These are phyloP conservation scores for Chaetops frenatus DNA, from an alignment of 2,113 vertebrate species.

Conservation along the genomic window DNA sequence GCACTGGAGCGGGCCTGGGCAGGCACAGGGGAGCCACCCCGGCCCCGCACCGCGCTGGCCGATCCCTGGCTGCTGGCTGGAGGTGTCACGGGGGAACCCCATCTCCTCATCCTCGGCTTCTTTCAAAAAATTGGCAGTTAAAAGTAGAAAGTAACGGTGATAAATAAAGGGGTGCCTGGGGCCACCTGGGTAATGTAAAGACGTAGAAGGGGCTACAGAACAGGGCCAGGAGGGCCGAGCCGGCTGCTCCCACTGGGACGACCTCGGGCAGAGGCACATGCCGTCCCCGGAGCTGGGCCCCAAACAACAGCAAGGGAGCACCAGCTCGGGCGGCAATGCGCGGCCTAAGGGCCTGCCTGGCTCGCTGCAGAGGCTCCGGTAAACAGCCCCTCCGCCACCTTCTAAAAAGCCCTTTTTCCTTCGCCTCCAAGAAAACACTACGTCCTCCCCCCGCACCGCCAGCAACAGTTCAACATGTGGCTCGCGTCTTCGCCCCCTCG, in stretches of 20 bases:
- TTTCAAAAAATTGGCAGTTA: not conserved
- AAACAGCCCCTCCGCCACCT: not conserved
- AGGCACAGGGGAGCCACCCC: not conserved
- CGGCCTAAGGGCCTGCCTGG: constrained; percentile 7
- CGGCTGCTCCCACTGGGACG: not conserved
- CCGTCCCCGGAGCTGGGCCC: not conserved
- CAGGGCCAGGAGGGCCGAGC: not conserved
- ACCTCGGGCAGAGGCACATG: not conserved
- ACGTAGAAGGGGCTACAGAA: not conserved
- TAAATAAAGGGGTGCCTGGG: not conserved
- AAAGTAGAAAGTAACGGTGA: not conserved
- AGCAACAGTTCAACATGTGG: not conserved
- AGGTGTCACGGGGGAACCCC: not conserved
- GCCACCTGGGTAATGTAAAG: not conserved
- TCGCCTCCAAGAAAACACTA: not conserved
- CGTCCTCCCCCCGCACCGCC: not conserved
- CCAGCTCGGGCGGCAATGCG: not conserved
- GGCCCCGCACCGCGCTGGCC: not conserved
- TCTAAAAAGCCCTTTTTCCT: not conserved
- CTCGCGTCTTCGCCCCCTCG: not conserved
- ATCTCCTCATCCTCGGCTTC: not conserved
- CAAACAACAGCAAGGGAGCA: not conserved
- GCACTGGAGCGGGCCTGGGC: not conserved
- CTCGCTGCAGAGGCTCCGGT: not conserved
- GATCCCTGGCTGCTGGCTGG: not conserved